Base-by-base conservation (phyloP, 2,113 vertebrate genomes). In the Turdus rufiventris region DNA sequence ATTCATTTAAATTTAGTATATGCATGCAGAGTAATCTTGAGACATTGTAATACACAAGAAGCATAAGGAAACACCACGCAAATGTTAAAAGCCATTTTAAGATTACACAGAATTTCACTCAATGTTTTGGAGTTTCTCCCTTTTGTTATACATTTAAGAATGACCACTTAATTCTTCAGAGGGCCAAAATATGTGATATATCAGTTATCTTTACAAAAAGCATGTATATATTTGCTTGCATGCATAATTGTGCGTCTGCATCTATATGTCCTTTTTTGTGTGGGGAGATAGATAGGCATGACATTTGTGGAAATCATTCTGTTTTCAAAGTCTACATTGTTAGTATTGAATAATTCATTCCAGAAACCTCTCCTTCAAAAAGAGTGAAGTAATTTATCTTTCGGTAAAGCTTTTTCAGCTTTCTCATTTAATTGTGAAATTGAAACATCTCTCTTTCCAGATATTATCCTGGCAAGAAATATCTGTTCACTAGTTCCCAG, bases 361-460 rank as follows among this genome's bases (percentile, higher is more conserved):
- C 90, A 77, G 91, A 96, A 95, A 74, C 10, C 15, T 80, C 58
- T 88, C 17, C 56, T 85, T 89, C 76, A 77, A n/a, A 77, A 60
- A 85, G 54, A 82, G 17, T 61, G 26, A 72, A 89, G 36, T 63
- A 72, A 91, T 80, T 84, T 80, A 45, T 88, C 63, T 78, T 90
- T 94, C 93, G 86, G 63, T 80, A 40, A 63, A 94, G 56, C 68
- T 38, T 94, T 94, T 96, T 84, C 76, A 93, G 82, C 40, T 80
- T 94, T 93, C 60, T 90, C 48, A 62, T 70, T 95, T 94, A 93
- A 88, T 95, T 83, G 90, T 45, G 56, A 95, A 84, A 93, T 43
- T 77, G 78, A 94, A 96, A 91, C 25, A 15, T 63, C 61, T 88
- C 54, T 82, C 56, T 85, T 71, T 80, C 31, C 67, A 93, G 88